Base-by-base conservation (phyloP, 2,888 invertebrate species). In the Chrysolina oricalcia region DNA sequence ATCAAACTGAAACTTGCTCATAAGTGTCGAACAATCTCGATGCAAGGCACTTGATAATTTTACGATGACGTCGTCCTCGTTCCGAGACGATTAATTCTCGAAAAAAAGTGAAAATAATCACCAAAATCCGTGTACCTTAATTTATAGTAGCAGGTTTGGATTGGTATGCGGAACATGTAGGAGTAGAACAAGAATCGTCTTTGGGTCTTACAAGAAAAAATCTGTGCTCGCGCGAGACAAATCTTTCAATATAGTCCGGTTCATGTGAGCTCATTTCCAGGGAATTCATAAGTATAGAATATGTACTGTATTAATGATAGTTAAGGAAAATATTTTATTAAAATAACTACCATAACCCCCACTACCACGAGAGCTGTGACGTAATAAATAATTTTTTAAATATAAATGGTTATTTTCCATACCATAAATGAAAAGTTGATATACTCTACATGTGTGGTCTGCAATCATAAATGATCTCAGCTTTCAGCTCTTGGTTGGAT, bases 111-210 rank as follows among this genome's bases (percentile, higher is more conserved):
- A 66, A 41, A 64, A 70, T 48, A 70, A 50, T 64, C 63, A 64
- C 59, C 68, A 13, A 68, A 68, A 62, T 62, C 63, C 63, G 70
- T 70, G 68, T 68, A 72, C 62, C 46, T 68, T 77, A 77, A 77
- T 77, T 77, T 77, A 77, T 77, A 74, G 74, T 59, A 72, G 69
- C 73, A 59, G 59, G 59, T 59, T 59, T 66, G 64, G 71, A 66
- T 65, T 72, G 73, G 76, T 74, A 77, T 77, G 74, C 74, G 76
- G 76, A 74, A 72, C 76, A 72, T 74, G 76, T 77, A 70, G 76
- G 76, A 69, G 76, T 68, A 68, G 53, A 68, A 56, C 68, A 43
- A 41, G 56, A 68, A 68, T 68, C 68, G 40, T 68, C 40, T 68
- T 68, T 40, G 53, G 68, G 17, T 53, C 53, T 41, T 68, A 56